A percentile compares a stretch with the other conserved stretches of the same genome.
These are phyloP conservation scores for Cantharis lateralis DNA, from an alignment of 2,888 invertebrate genomes.

Conservation along the genomic window DNA sequence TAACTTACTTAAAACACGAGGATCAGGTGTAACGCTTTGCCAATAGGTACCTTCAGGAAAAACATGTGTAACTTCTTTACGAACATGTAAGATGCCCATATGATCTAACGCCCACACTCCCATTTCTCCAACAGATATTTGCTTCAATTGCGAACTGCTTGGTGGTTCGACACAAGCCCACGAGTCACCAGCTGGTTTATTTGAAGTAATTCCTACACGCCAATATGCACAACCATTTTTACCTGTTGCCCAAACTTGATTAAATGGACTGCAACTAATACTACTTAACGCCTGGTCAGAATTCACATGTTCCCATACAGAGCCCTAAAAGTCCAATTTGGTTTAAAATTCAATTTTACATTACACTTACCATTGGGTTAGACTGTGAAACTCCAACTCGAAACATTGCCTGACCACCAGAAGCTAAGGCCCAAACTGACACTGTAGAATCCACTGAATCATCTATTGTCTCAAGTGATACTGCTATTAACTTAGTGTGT, in stretches of 20 bases:
- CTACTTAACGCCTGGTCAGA: constrained; percentile 80
- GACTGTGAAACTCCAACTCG: constrained; percentile 75
- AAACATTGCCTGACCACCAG: constrained; percentile 84
- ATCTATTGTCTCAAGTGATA: constrained; percentile 62
- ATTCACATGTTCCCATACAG: constrained; percentile 78
- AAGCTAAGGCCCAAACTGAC: constrained; percentile 83
- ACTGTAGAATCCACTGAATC: constrained; percentile 58
- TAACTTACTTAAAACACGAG: constrained; percentile 58
- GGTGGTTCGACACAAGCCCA: constrained; percentile 84
- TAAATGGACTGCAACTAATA: constrained; percentile 72
- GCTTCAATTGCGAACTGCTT: constrained; percentile 68
- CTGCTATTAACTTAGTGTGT: constrained; percentile 82
- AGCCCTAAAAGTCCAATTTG: constrained; percentile 60
- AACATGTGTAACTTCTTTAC: constrained; percentile 74
- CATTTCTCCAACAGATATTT: constrained; percentile 72
- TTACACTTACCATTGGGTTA: constrained; percentile 69
- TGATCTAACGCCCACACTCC: constrained; percentile 84
- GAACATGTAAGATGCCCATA: constrained; percentile 73
- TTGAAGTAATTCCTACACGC: constrained; percentile 72
- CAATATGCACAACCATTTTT: constrained; percentile 85
- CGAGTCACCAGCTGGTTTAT: constrained; percentile 67
- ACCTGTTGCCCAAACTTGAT: constrained; percentile 83
- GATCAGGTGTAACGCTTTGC: constrained; percentile 69
- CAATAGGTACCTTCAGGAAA: constrained; percentile 86
- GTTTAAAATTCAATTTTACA: constrained; percentile 14